Evolutionary conservation across 2,113 vertebrate genomes (phyloP), one percentile per base, ranked within the genome.

Genomic region (Dasyprocta punctata): DNA sequence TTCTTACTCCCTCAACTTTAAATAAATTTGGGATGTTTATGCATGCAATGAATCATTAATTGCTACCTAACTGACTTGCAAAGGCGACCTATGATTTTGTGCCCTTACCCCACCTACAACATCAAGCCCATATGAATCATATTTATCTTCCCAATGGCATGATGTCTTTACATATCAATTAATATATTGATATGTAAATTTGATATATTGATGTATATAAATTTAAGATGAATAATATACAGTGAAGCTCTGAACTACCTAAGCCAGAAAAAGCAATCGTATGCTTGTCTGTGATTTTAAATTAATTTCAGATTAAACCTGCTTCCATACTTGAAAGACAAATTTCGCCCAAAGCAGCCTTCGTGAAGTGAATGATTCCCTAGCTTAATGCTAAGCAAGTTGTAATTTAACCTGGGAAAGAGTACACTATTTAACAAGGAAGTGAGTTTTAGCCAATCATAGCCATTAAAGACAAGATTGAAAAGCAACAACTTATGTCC

Each of bases 141-240:
- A 86, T 77, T 83, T 87, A 84, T 85, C 75, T 95, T 96, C 54
- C 38, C 22, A 89, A 28, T 63, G 20, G 16, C 78, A 93, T 81
- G 44, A n/a, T n/a, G n/a, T n/a, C n/a, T n/a, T n/a, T n/a, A n/a
- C n/a, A n/a, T n/a, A n/a, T n/a, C n/a, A n/a, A n/a, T n/a, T n/a
- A n/a, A n/a, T n/a, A n/a, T n/a, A n/a, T n/a, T n/a, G n/a, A n/a
- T n/a, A n/a, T n/a, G n/a, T n/a, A n/a, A n/a, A n/a, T n/a, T n/a
- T n/a, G n/a, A n/a, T n/a, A n/a, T n/a, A n/a, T n/a, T n/a, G n/a
- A n/a, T n/a, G n/a, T n/a, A n/a, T n/a, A n/a, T n/a, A n/a, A n/a
- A 26, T 77, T 89, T 82, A 90, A 95, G 82, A 92, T 95, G 86
- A 92, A 84, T 78, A 83, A 96, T 77, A 87, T 33, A 86, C 49